Evolutionary conservation across 2,888 invertebrate genomes (phyloP), one percentile per base, ranked within the genome.

Genomic region (Alsophila aescularia): DNA sequence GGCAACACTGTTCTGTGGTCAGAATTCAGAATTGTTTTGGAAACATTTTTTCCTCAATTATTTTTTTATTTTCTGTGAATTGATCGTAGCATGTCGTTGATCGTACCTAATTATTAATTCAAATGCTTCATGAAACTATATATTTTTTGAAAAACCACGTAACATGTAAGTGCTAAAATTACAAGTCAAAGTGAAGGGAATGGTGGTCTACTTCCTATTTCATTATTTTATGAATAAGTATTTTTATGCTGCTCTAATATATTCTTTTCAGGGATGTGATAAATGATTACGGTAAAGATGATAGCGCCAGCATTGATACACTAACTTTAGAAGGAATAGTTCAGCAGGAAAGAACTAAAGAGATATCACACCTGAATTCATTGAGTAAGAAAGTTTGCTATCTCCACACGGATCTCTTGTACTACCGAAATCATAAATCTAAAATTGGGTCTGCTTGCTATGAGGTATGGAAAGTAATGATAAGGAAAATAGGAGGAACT

Each of bases 241-340:
- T 1, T 2, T 32, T 12, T 13, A 21, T 7, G 16, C 21, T 12
- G n/a, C n/a, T n/a, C n/a, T n/a, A n/a, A n/a, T n/a, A n/a, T n/a
- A n/a, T 37, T 21, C n/a, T 36, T 81, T 85, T 34, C 75, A 90
- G 90, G 89, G 83, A 85, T 43, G 47, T 70, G 32, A 14, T 74
- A 44, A 73, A 68, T 49, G 82, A 83, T 53, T 79, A 70, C 47
- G 81, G 79, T 2, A 76, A 83, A 71, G 79, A 79, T 24, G 90
- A 90, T 53, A 86, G 82, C 3, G 60, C 87, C 39, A 90, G 88
- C 69, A 71, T 90, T 51, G 84, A 88, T 57, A 90, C 90, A 24
- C 70, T 87, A 58, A 75, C 79, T 36, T 74, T 90, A 27, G 86
- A 90, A 67, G 77, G 85, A 58, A 69, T 75, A 49, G 70, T 88